phyloP scores from a whole-genome alignment of 2,888 invertebrate species.

The Melanargia galathea region DNA sequence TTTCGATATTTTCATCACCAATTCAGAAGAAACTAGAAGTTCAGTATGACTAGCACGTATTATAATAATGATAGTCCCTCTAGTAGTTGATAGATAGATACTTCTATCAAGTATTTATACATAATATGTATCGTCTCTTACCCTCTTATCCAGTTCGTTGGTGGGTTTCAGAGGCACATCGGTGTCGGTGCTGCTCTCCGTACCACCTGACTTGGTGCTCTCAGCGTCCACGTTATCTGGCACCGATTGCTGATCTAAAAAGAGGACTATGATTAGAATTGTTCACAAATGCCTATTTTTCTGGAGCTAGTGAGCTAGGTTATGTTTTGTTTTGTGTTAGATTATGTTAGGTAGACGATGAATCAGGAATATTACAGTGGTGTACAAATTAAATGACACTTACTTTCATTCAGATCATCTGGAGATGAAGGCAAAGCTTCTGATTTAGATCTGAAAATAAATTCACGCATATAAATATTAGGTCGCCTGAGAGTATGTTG shows the following conservation, averaged over 20 bases:
- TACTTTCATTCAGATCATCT: slow-evolving; percentile 63
- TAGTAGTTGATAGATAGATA: too few relatives aligned
- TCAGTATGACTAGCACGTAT: background rate
- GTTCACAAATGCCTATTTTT: too few relatives aligned
- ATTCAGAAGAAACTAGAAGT: too few relatives aligned
- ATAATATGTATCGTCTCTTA: too few relatives aligned
- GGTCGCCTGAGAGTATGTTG: background rate
- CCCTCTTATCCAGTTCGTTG: slow-evolving; percentile 86
- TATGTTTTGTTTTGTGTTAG: too few relatives aligned
- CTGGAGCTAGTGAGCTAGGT: too few relatives aligned
- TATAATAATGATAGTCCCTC: too few relatives aligned
- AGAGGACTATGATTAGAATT: background rate
- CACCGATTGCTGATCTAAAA: slow-evolving; percentile 57
- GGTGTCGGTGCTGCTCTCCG: slow-evolving; percentile 86
- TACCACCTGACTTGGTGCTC: slow-evolving; percentile 83
- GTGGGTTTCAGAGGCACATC: slow-evolving; percentile 84
- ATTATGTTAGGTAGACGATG: background rate
- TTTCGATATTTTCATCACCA: too few relatives aligned
- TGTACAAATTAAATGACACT: slow-evolving; percentile 40
- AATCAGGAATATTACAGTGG: background rate
- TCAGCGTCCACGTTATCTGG: slow-evolving; percentile 85
- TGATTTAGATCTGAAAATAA: slow-evolving; percentile 51
- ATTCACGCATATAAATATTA: too few relatives aligned
- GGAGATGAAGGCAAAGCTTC: slow-evolving; percentile 54
- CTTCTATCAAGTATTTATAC: too few relatives aligned